Base-by-base conservation (phyloP, 2,113 vertebrate genomes). In the Monopterus albus region DNA sequence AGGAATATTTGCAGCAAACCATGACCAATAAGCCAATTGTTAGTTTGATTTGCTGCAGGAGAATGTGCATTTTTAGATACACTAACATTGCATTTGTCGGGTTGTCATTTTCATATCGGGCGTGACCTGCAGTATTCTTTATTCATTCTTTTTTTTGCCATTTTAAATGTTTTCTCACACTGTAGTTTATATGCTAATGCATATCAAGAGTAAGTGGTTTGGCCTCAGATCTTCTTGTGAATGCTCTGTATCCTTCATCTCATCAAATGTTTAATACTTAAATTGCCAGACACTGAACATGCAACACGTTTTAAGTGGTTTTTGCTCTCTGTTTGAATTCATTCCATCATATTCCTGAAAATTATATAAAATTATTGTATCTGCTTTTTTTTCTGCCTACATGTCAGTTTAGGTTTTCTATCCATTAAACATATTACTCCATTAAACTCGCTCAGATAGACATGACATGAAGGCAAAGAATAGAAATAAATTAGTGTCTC, bases 51-150 rank as follows among this genome's bases (percentile, higher is more conserved):
- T 25, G 49, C 58, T 36, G 53, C 43, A 62, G 63, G 59, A 20
- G 35, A 29, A 18, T 39, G 28, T 62, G 40, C 71, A 74, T 57
- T 78, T 76, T 50, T 79, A 51, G 52, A 79, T 81, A 72, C 52
- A 69, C 23, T 58, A 53, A 42, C 61, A 53, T 71, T 36, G 59
- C 61, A 74, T 72, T 59, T 67, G 55, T 80, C 72, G n/a, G 56
- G 70, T 75, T 77, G 69, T 59, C 50, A 42, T 68, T 43, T 38
- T 78, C 31, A 76, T 69, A 81, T 70, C 57, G 50, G 51, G 75
- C 76, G 76, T 75, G 59, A 82, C 55, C 59, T 36, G 49, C 13
- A 23, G 38, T 18, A n/a, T 29, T 72, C 23, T 66, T 57, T 40
- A 62, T 50, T 15, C 66, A 66, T 60, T 77, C 58, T 60, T 21